Percentiles rank a stretch among this genome's conserved stretches.
Conservation (phyloP, 2,113 vertebrate genomes). For the Salvator merianae region DNA sequence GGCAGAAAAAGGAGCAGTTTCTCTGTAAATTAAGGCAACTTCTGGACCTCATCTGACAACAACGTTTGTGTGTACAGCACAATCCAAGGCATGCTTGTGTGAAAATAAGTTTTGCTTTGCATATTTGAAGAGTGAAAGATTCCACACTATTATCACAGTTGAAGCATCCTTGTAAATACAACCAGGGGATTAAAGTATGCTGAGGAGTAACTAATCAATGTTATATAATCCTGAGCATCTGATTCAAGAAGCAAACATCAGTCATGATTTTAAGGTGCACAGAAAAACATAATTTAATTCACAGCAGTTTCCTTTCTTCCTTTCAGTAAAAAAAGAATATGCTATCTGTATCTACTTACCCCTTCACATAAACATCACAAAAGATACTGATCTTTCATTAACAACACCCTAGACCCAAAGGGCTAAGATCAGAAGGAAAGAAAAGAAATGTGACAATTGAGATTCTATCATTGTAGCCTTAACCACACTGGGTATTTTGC, state of each 20-base stretch:
- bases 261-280: background rate
- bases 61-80: background rate
- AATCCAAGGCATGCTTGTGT: background rate
- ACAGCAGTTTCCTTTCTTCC: background rate
- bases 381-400: background rate
- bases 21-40: too few relatives aligned
- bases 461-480: background rate
- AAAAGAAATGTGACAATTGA: background rate
- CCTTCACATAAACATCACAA: background rate
- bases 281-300: background rate
- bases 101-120: background rate
- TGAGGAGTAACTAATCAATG: background rate
- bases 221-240: background rate
- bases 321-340: background rate
- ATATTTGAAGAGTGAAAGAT: background rate
- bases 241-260: background rate
- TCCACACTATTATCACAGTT: background rate
- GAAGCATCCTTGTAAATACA: background rate
- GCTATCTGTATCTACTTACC: background rate
- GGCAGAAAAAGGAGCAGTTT: too few relatives aligned
- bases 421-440: background rate
- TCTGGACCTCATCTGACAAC: too few relatives aligned
- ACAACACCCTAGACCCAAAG: background rate
- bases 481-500: background rate
- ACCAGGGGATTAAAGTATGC: background rate